These are phyloP conservation scores for Platynereis dumerilii DNA, from an alignment of 2,888 invertebrate species.

Conservation along the genomic window DNA sequence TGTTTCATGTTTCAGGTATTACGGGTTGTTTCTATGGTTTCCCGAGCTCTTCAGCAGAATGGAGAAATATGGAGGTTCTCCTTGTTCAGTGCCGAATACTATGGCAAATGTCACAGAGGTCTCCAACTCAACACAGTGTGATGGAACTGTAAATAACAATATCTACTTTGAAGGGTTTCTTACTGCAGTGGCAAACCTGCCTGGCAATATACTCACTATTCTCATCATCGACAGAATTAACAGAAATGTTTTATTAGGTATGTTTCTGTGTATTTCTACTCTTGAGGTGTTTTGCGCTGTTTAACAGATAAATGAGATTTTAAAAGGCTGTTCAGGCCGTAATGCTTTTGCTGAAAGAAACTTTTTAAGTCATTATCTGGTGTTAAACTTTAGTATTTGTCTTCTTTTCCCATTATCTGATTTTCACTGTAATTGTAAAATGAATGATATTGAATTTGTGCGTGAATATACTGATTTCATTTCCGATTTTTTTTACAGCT, in stretches of 20 bases:
- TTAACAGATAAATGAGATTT: no score
- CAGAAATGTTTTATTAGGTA: slow-evolving; percentile 56
- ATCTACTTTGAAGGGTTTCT: slow-evolving; percentile 58
- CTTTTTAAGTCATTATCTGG: neutral
- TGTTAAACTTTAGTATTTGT: neutral
- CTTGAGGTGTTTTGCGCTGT: no score
- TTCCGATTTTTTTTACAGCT: slow-evolving; percentile 40
- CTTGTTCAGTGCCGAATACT: slow-evolving; percentile 38
- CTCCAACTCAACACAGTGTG: slow-evolving; percentile 14
- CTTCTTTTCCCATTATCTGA: no score
- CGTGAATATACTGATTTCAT: no score
- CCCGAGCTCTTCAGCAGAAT: slow-evolving; percentile 82
- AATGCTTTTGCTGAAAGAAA: neutral
- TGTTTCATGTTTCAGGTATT: slow-evolving; percentile 78
- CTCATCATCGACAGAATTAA: slow-evolving; percentile 60
- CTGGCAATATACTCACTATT: slow-evolving; percentile 60
- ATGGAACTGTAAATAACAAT: neutral
- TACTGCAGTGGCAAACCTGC: slow-evolving; percentile 59
- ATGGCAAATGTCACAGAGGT: slow-evolving; percentile 7
- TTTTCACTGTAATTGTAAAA: no score
- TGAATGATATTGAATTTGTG: no score
- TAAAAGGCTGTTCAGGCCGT: neutral
- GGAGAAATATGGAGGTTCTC: slow-evolving; percentile 61
- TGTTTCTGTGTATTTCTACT: slow-evolving; percentile 17
- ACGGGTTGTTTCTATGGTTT: slow-evolving; percentile 92